These are phyloP conservation scores for Dicranocentrus wangi DNA, from an alignment of 2,888 invertebrate species.

Conservation along the genomic window DNA sequence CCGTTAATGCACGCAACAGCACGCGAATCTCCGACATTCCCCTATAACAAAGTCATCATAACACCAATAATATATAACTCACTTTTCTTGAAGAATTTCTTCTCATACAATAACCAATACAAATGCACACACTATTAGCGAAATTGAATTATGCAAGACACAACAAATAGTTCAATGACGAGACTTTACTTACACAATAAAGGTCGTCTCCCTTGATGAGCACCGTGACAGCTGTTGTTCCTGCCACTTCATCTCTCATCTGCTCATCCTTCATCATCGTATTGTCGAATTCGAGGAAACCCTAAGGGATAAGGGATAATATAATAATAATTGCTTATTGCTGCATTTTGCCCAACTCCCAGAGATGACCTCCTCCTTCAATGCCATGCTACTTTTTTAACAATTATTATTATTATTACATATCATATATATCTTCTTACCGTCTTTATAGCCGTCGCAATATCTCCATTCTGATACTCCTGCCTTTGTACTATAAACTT, in stretches of 20 bases:
- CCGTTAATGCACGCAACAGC: constrained; percentile 93
- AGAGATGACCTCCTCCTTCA: no score
- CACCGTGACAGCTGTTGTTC: constrained; percentile 92
- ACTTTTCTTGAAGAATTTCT: neutral
- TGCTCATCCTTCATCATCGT: constrained; percentile 92
- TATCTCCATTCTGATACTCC: constrained; percentile 88
- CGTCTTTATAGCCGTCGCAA: constrained; percentile 87
- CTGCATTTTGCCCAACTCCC: neutral
- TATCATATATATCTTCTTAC: no score
- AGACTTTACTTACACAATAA: constrained; percentile 82
- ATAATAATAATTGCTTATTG: no score
- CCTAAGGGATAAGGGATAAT: constrained; percentile 75
- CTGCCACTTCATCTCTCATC: constrained; percentile 93
- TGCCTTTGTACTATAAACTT: constrained; percentile 89
- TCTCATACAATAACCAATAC: neutral
- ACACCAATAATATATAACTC: constrained; percentile 9
- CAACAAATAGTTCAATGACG: neutral
- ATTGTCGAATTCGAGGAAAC: constrained; percentile 92
- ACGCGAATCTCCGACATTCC: constrained; percentile 97
- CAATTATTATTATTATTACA: no score
- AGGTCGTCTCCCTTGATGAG: constrained; percentile 88
- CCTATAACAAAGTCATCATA: constrained; percentile 77
- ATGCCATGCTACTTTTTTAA: no score
- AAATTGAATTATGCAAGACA: neutral
- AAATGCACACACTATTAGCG: neutral